Conservation (phyloP, 2,797 vertebrate genomes). For the Galagoides demidoff region DNA sequence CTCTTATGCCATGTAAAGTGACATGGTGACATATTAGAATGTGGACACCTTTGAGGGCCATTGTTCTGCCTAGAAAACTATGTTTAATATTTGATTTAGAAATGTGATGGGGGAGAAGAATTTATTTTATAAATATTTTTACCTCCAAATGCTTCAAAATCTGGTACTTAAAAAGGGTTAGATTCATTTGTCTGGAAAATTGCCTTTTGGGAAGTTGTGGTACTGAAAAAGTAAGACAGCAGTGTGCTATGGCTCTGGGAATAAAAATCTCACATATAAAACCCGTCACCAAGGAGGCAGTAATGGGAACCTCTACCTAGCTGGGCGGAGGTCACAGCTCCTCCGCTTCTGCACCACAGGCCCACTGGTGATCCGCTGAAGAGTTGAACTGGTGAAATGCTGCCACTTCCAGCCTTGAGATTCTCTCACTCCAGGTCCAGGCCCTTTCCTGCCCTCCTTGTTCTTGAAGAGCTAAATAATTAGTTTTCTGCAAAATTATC, state of each 20-base stretch:
- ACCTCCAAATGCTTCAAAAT: background rate
- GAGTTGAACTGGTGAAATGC: background rate
- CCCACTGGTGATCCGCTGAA: fast-evolving
- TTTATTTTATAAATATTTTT: constrained; percentile 29
- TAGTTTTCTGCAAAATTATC: background rate
- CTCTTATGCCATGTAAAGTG: fast-evolving
- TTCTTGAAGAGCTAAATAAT: background rate
- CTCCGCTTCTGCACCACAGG: fast-evolving
- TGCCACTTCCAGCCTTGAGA: background rate
- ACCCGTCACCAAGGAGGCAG: background rate
- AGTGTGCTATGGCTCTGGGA: background rate
- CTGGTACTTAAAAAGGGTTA: background rate
- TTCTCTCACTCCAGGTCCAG: too few relatives aligned
- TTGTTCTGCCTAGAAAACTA: background rate
- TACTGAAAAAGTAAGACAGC: background rate
- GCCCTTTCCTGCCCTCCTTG: background rate
- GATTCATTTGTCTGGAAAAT: constrained; percentile 44
- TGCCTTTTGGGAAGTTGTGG: background rate
- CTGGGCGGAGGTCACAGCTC: fast-evolving
- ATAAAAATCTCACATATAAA: background rate
- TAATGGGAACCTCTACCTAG: background rate
- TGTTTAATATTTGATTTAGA: background rate
- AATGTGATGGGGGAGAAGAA: background rate
- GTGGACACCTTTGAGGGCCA: fast-evolving
- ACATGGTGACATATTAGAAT: too few relatives aligned